Percentiles rank a stretch among this genome's conserved stretches.
phyloP scores from a whole-genome alignment of 1,140 invertebrate genomes.

The Aphaenogaster rudis region DNA sequence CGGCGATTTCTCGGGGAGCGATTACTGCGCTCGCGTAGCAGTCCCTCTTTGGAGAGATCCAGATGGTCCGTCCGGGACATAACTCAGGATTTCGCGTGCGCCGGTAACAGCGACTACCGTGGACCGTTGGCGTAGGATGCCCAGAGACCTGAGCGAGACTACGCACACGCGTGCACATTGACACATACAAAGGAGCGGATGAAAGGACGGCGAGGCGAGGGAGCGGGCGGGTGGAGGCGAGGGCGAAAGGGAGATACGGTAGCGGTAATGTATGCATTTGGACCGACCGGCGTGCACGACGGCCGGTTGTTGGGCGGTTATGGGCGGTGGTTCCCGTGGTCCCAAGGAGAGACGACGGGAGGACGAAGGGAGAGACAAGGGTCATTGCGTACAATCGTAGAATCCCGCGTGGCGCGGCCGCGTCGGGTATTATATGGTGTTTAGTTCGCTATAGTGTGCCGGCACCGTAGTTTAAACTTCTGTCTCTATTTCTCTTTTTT shows the following conservation, averaged over 20 bases:
- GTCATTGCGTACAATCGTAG: slow-evolving; percentile 31
- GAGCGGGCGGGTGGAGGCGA: not conserved
- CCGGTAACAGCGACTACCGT: slow-evolving; percentile 65
- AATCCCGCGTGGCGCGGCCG: slow-evolving; percentile 38
- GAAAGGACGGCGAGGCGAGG: slow-evolving; percentile 59
- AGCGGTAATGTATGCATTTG: slow-evolving; percentile 77
- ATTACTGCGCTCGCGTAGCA: slow-evolving; percentile 38
- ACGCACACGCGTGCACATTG: slow-evolving; percentile 47
- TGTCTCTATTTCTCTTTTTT: slow-evolving; percentile 7
- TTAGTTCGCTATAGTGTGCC: slow-evolving; percentile 56
- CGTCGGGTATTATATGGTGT: slow-evolving; percentile 70
- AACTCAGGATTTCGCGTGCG: slow-evolving; percentile 78
- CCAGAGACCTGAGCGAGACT: slow-evolving; percentile 43
- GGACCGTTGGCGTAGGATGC: slow-evolving; percentile 73
- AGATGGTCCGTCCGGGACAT: slow-evolving; percentile 73
- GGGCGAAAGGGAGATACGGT: slow-evolving; percentile 62
- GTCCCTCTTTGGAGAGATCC: slow-evolving; percentile 72
- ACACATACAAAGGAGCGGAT: slow-evolving; percentile 63
- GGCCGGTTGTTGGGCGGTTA: slow-evolving; percentile 66
- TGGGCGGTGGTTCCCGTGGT: slow-evolving; percentile 32
- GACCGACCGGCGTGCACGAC: slow-evolving; percentile 56
- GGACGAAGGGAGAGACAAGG: not conserved
- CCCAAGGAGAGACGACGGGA: not conserved
- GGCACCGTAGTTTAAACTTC: slow-evolving; percentile 36
- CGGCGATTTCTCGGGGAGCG: slow-evolving; percentile 44